Evolutionary conservation across 2,113 vertebrate genomes (phyloP).

Genomic region (Emberiza fucata): DNA sequence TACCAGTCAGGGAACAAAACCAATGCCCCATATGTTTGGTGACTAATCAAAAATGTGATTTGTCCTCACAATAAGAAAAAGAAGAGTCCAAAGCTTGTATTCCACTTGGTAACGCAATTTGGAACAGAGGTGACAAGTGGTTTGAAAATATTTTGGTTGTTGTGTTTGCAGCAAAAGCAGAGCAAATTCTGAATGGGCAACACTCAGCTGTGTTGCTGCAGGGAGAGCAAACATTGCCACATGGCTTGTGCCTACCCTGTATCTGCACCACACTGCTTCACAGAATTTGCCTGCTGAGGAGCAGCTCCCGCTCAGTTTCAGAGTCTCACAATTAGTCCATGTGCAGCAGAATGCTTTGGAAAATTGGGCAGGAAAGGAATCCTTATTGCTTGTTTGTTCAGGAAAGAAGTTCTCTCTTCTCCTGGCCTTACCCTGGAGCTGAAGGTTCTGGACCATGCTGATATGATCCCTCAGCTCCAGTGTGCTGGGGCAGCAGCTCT

Average conservation of each 20-base stretch:
- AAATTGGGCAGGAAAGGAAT: not conserved
- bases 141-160: constrained; percentile 10
- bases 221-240: not conserved
- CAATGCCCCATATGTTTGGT: constrained; percentile 20
- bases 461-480: not conserved
- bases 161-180: not conserved
- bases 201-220: not conserved
- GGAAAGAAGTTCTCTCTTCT: not conserved
- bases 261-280: not conserved
- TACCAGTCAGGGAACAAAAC: constrained; percentile 46
- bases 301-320: not conserved
- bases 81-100: not conserved
- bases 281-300: not conserved
- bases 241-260: not conserved
- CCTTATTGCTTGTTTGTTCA: not conserved
- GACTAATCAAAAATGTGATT: not conserved
- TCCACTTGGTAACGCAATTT: not conserved
- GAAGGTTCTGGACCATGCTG: not conserved
- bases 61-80: not conserved
- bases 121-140: not conserved
- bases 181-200: not conserved
- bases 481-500: not conserved
- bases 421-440: not conserved
- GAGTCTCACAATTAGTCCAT: not conserved
- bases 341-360: not conserved